These are phyloP conservation scores for Acropternis orthonyx DNA, from an alignment of 2,797 vertebrate species.

Conservation along the genomic window DNA sequence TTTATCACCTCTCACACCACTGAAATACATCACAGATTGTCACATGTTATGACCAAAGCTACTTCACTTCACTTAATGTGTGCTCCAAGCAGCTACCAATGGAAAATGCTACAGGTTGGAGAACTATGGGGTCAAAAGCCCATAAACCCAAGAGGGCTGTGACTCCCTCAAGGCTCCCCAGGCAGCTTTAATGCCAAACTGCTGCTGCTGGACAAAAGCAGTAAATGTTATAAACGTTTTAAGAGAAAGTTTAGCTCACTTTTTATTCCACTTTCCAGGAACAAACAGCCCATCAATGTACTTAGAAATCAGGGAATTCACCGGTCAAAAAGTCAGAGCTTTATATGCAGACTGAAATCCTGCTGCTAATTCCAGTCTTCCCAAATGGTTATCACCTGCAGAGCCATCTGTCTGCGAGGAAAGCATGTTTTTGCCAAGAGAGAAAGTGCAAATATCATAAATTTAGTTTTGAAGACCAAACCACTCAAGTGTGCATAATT, in stretches of 20 bases:
- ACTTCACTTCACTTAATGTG: background rate
- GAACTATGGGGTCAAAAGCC: background rate
- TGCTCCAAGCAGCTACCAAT: background rate
- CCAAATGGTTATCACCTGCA: background rate
- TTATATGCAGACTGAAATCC: background rate
- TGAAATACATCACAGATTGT: background rate
- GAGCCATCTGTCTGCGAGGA: background rate
- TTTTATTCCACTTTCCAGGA: background rate
- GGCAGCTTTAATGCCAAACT: background rate
- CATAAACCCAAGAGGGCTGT: rapidly evolving
- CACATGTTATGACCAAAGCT: background rate
- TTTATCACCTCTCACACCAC: background rate
- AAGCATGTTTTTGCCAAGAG: background rate
- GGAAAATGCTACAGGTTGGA: background rate
- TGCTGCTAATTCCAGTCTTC: background rate
- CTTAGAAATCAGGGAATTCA: background rate
- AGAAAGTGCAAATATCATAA: background rate
- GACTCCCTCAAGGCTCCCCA: background rate
- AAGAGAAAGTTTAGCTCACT: background rate
- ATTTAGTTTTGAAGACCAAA: background rate
- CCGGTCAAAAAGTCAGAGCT: background rate
- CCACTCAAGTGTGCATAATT: background rate
- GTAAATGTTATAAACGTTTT: background rate
- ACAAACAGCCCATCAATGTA: rapidly evolving
- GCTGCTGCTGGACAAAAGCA: background rate